These are phyloP conservation scores for Channallabes apus DNA, from an alignment of 2,797 vertebrate species.

Conservation along the genomic window DNA sequence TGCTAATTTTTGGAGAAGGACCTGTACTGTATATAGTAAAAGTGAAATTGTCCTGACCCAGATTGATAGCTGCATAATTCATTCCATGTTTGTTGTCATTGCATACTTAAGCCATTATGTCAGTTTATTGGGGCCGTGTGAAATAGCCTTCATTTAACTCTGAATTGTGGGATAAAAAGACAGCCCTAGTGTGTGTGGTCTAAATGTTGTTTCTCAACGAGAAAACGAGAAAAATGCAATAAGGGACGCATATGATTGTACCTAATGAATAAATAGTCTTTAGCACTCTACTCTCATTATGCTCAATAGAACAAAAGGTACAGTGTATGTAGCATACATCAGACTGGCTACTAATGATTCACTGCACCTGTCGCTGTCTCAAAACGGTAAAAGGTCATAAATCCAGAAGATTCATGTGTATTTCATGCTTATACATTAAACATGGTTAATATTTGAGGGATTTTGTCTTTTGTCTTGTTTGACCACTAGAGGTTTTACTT, in stretches of 20 bases:
- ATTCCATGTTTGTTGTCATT: no score
- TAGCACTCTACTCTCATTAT: background rate
- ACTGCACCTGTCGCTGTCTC: background rate
- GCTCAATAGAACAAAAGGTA: background rate
- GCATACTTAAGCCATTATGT: no score
- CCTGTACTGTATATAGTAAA: no score
- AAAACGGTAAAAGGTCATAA: background rate
- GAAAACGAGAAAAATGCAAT: background rate
- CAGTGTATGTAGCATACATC: background rate
- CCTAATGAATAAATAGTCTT: background rate
- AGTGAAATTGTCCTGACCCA: no score
- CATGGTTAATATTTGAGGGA: background rate
- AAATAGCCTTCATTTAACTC: no score
- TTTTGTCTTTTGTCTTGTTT: background rate
- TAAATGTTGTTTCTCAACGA: no score
- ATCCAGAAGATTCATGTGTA: background rate
- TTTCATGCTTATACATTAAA: background rate
- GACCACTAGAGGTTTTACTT: conserved; percentile 84
- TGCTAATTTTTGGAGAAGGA: no score
- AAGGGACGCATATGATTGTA: background rate
- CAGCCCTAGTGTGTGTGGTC: no score
- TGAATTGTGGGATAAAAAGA: no score
- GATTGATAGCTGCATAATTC: no score
- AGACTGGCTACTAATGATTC: background rate
- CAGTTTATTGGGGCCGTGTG: no score